These are phyloP conservation scores for Podarcis siculus DNA, from an alignment of 2,797 vertebrate genomes.

Conservation along the genomic window DNA sequence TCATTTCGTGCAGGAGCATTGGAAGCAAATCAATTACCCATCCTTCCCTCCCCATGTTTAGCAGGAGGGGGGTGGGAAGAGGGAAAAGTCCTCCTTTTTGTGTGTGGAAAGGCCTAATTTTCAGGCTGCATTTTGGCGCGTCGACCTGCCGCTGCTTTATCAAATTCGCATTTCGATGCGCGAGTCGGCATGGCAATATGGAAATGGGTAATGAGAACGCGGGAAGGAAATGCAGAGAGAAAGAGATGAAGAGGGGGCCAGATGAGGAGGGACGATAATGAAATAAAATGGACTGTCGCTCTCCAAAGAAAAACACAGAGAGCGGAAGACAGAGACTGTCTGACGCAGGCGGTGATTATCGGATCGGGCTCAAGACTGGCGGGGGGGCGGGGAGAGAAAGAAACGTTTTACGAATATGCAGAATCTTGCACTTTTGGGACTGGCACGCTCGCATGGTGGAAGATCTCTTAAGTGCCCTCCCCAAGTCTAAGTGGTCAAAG, in stretches of 20 bases:
- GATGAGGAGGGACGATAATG: constrained; percentile 56
- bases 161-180: constrained; percentile 65
- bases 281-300: constrained; percentile 57
- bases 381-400: no score
- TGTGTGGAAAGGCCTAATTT: constrained; percentile 63
- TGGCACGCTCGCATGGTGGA: no score
- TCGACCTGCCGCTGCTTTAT: constrained; percentile 57
- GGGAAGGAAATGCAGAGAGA: constrained; percentile 34
- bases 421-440: background rate
- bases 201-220: constrained; percentile 71
- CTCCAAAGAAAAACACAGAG: constrained; percentile 49
- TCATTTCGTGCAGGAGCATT: constrained; percentile 61
- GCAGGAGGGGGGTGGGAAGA: background rate
- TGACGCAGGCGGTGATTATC: background rate
- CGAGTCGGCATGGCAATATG: constrained; percentile 61
- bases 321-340: constrained; percentile 49
- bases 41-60: constrained; percentile 5
- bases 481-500: no score
- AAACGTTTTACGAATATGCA: background rate
- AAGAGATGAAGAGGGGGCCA: constrained; percentile 59
- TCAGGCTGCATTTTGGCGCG: constrained; percentile 56
- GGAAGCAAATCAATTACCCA: constrained; percentile 51
- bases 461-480: no score
- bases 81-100: constrained; percentile 26
- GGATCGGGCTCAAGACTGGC: background rate